These are phyloP conservation scores for Frankliniella intonsa DNA, from an alignment of 2,888 invertebrate genomes.

Conservation along the genomic window DNA sequence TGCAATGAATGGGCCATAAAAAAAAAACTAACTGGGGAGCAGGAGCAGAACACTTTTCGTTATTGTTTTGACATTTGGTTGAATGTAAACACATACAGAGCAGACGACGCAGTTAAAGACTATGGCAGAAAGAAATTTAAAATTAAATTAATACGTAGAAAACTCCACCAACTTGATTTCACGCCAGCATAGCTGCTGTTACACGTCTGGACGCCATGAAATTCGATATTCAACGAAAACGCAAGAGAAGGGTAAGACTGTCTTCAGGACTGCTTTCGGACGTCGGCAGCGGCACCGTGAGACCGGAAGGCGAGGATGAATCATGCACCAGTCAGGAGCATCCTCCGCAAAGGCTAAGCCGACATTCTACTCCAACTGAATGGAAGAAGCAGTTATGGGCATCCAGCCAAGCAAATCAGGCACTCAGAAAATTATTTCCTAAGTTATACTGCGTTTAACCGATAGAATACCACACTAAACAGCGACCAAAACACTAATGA, in stretches of 20 bases:
- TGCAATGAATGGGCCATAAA: too few relatives aligned
- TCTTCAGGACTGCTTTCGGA: neutral
- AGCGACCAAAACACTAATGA: conserved; percentile 20
- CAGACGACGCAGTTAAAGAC: neutral
- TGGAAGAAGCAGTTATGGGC: neutral
- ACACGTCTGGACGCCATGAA: too few relatives aligned
- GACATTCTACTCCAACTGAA: neutral
- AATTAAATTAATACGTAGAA: neutral
- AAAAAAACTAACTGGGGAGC: neutral
- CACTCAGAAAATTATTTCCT: neutral
- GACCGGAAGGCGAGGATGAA: conserved; percentile 8
- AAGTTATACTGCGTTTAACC: neutral
- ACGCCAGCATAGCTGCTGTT: too few relatives aligned
- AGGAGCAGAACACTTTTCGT: neutral
- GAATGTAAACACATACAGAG: neutral
- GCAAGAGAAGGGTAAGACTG: too few relatives aligned
- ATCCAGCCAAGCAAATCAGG: neutral
- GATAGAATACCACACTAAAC: neutral
- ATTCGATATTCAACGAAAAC: too few relatives aligned
- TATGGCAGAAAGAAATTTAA: neutral
- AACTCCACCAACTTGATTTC: too few relatives aligned
- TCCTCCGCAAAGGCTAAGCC: neutral
- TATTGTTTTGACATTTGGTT: neutral
- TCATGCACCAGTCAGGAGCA: neutral
- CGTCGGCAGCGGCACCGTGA: conserved; percentile 2